Conservation (phyloP, 2,113 vertebrate species). For the Perca schrenkii region DNA sequence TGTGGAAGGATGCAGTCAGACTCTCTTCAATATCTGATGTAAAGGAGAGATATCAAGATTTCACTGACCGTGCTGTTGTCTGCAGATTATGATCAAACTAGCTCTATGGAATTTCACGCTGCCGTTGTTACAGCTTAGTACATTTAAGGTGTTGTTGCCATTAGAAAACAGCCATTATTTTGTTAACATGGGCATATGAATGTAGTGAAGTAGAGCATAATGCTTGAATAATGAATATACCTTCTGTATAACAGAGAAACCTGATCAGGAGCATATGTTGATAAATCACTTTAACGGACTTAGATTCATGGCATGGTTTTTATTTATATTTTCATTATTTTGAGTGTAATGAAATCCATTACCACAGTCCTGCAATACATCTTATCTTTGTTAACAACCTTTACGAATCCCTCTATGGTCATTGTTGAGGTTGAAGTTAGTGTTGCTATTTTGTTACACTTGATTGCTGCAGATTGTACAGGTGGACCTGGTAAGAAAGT, state of each 20-base stretch:
- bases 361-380: background rate
- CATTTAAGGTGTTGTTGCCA: background rate
- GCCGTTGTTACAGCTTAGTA: background rate
- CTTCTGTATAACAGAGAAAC: background rate
- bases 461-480: background rate
- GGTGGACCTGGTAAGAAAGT: background rate
- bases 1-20: slow-evolving; percentile 32
- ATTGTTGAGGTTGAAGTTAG: background rate
- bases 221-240: background rate
- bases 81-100: slow-evolving; percentile 25
- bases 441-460: background rate
- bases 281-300: background rate
- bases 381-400: background rate
- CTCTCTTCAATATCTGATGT: slow-evolving; percentile 31
- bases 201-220: background rate
- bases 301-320: background rate
- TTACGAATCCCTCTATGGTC: background rate
- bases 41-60: slow-evolving; percentile 35
- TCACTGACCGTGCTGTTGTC: slow-evolving; percentile 9
- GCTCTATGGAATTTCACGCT: slow-evolving; percentile 8
- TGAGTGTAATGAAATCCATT: background rate
- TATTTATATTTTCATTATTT: too few species aligned
- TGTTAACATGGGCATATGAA: background rate
- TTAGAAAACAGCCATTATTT: background rate
- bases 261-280: background rate